phyloP scores from a whole-genome alignment of 1,140 invertebrate species.

The Psix sp. region DNA sequence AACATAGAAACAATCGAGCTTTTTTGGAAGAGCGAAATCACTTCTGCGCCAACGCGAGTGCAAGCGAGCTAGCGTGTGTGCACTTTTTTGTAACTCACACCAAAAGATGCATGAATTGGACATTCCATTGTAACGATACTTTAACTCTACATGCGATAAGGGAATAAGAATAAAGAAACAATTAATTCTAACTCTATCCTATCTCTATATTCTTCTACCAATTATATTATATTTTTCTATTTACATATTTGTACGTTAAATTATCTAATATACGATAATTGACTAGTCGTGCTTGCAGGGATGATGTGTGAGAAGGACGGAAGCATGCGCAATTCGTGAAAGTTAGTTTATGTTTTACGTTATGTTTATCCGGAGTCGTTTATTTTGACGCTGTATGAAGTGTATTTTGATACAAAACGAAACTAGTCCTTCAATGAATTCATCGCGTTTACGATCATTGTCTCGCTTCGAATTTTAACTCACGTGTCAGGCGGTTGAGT shows the following conservation, averaged over 20 bases:
- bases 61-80: conserved; percentile 12
- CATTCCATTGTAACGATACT: conserved; percentile 63
- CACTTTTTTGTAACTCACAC: conserved; percentile 62
- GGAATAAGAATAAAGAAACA: conserved; percentile 47
- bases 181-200: conserved; percentile 76
- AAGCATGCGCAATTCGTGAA: conserved; percentile 44
- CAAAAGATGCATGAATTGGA: conserved; percentile 55
- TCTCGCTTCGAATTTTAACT: too few relatives aligned
- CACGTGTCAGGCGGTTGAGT: too few relatives aligned
- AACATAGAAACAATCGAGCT: too few relatives aligned
- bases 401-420: conserved; percentile 11
- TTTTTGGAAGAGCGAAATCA: conserved; percentile 34
- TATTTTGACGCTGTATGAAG: conserved; percentile 8
- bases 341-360: too few relatives aligned
- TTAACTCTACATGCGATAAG: conserved; percentile 61
- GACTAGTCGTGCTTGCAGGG: conserved; percentile 69
- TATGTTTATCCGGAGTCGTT: too few relatives aligned
- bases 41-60: conserved; percentile 1
- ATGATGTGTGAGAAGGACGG: conserved; percentile 47
- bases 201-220: conserved; percentile 77
- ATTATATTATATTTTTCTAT: conserved; percentile 79
- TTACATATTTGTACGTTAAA: conserved; percentile 76
- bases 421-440: too few relatives aligned
- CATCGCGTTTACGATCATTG: too few relatives aligned
- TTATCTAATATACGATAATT: conserved; percentile 72